phyloP scores from a whole-genome alignment of 2,888 invertebrate species.

The Plebejus argus region DNA sequence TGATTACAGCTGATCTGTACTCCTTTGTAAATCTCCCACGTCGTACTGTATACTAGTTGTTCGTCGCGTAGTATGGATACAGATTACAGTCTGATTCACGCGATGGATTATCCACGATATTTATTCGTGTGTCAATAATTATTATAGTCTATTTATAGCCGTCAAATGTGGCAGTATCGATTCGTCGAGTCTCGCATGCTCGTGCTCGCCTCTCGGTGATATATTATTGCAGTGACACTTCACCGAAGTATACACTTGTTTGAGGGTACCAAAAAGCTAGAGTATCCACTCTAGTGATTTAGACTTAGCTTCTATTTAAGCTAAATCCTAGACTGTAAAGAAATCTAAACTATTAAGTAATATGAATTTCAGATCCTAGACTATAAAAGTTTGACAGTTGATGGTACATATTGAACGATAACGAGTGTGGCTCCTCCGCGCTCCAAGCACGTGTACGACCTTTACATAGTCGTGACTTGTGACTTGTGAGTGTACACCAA shows the following conservation, averaged over 20 bases:
- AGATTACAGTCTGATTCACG: background rate
- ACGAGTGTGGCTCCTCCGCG: background rate
- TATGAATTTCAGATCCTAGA: too few relatives aligned
- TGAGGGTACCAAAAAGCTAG: background rate
- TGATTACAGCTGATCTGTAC: background rate
- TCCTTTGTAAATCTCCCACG: background rate
- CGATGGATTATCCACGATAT: background rate
- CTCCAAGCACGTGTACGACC: background rate
- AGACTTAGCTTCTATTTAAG: too few relatives aligned
- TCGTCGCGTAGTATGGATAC: background rate
- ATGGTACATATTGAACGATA: too few relatives aligned
- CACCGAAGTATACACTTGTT: background rate
- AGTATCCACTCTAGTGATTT: too few relatives aligned
- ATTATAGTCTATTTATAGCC: slow-evolving; percentile 7
- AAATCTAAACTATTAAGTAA: too few relatives aligned
- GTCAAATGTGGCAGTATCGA: background rate
- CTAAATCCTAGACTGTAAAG: too few relatives aligned
- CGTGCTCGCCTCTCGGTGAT: background rate
- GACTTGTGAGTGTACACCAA: background rate
- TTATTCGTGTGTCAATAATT: background rate
- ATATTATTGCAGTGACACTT: background rate
- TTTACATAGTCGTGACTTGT: background rate
- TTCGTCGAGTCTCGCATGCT: background rate
- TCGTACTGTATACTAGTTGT: background rate
- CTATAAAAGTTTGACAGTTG: too few relatives aligned